Conservation (phyloP, 2,888 invertebrate genomes). For the Catocala sponsa region DNA sequence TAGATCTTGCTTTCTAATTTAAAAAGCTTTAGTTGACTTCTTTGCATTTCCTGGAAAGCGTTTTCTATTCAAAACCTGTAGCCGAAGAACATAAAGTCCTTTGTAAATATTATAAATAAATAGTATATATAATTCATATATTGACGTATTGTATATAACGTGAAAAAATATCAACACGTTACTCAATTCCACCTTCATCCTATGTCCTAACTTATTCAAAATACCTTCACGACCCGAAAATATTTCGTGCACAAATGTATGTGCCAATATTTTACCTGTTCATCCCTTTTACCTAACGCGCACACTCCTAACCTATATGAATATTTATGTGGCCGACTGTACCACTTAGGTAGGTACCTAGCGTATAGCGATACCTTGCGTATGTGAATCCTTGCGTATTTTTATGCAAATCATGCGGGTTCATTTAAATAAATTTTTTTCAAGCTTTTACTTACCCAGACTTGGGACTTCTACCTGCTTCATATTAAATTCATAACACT, state of each 20-base stretch:
- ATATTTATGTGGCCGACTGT: conserved; percentile 41
- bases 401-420: conserved; percentile 43
- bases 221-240: conserved; percentile 7
- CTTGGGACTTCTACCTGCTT: conserved; percentile 18
- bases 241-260: conserved; percentile 12
- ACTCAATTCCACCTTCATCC: too few species aligned
- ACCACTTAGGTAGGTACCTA: neutral
- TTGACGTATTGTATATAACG: too few species aligned
- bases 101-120: too few species aligned
- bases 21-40: neutral
- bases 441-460: conserved; percentile 16
- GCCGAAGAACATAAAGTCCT: too few species aligned
- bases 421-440: conserved; percentile 48
- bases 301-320: conserved; percentile 37
- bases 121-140: too few species aligned
- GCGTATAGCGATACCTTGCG: conserved; percentile 10
- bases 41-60: neutral
- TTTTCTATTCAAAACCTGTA: too few species aligned
- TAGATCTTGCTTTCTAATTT: conserved; percentile 2
- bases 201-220: too few species aligned
- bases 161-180: too few species aligned
- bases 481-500: conserved; percentile 29
- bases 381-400: conserved; percentile 18
- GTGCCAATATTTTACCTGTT: conserved; percentile 11
- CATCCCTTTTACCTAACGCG: conserved; percentile 23